Conservation (phyloP, 1,140 invertebrate genomes). For the Bombus pascuorum region DNA sequence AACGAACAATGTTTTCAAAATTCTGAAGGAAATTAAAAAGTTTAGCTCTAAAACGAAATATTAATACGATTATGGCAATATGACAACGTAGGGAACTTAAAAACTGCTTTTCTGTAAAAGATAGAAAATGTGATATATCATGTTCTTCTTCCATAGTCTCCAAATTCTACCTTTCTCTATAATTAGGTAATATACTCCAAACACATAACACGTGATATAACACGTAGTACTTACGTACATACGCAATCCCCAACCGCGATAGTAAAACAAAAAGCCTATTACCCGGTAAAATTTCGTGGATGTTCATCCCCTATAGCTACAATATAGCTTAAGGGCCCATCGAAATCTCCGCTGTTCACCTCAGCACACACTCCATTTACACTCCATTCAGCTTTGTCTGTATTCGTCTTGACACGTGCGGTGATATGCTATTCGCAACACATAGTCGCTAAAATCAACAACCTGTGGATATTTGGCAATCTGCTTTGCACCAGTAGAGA, state of each 20-base stretch:
- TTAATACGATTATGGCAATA: not conserved
- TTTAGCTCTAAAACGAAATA: not conserved
- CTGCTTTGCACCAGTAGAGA: slow-evolving; percentile 70
- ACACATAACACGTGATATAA: not conserved
- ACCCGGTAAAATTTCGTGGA: not conserved
- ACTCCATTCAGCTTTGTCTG: slow-evolving; percentile 15
- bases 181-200: not conserved
- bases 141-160: no score
- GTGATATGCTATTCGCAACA: slow-evolving; percentile 54
- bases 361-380: slow-evolving; percentile 16
- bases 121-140: not conserved
- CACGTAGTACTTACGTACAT: not conserved
- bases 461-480: slow-evolving; percentile 81
- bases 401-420: slow-evolving; percentile 56
- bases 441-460: slow-evolving; percentile 76
- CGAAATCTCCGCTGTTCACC: not conserved
- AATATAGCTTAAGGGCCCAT: not conserved
- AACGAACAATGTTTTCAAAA: no score
- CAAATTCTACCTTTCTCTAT: no score
- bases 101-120: not conserved
- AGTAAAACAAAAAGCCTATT: not conserved
- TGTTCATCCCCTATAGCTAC: not conserved
- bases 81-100: not conserved
- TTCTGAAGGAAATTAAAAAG: no score
- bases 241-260: not conserved